Evolutionary conservation across 2,113 vertebrate genomes (phyloP), one percentile per base, ranked within the genome.

Genomic region (Psettodes erumei): DNA sequence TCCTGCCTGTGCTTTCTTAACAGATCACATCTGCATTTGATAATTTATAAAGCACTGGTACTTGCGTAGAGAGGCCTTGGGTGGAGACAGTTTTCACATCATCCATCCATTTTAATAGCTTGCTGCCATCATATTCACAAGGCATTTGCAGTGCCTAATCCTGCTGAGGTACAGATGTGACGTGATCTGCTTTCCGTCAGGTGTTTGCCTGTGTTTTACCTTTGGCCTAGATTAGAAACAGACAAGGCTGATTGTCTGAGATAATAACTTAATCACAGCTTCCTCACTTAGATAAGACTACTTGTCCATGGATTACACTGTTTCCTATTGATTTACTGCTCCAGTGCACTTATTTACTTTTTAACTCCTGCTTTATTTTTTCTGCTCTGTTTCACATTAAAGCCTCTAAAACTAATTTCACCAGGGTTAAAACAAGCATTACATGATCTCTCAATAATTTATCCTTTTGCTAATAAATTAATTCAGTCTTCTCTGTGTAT

Each of bases 191-290:
- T 69, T 86, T 75, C 50, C 38, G 30, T 67, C 67, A 67, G 63
- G 59, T 63, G 65, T 75, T 90, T 82, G 76, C 77, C 72, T 66
- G 7, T 75, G 40, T 75, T 88, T 82, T 83, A 88, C 83, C 86
- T 90, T 90, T 89, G 78, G 61, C 77, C 81, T 71, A 86, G 78
- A 91, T 89, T 83, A 81, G 42, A 87, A 73, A 71, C 30, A 75
- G 73, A 83, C 74, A 71, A 75, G 58, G 69, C 60, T 69, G 80
- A 91, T 88, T 72, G 60, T 84, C 73, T 0, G 5, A 71, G 85
- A 90, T 88, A 85, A 87, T 71, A 83, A 85, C 83, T 86, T 80
- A 78, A 90, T 89, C 81, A 79, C 72, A 30, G 65, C 72, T 71
- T 74, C 68, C 67, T 70, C 77, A 58, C 71, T 69, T 53, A 71